Evolutionary conservation across 2,888 invertebrate genomes (phyloP), one percentile per base, ranked within the genome.

Genomic region (Tinea pellionella): DNA sequence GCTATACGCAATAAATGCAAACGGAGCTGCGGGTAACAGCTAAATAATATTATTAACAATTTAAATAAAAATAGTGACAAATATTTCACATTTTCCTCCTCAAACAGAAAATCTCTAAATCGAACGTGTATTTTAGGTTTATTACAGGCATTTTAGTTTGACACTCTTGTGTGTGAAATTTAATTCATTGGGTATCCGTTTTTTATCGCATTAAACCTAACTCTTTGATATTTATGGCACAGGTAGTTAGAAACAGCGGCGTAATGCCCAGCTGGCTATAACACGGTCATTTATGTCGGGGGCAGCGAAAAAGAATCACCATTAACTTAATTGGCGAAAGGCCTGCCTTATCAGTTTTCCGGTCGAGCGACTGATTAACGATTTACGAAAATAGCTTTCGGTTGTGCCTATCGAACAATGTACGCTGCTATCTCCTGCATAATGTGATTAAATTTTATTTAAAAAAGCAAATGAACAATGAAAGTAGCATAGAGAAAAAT

Each of bases 281-380:
- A 68, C 67, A 64, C 62, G 63, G 63, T 67, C 67, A 68, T 71
- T 70, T 64, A 65, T 65, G 69, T 61, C 59, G 72, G 72, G 74
- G 72, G 72, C 69, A 66, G 64, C 65, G 64, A 70, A 73, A 79
- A 82, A 79, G 79, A 80, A 82, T 80, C 73, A 70, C 78, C 77
- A 84, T 84, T 84, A 81, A 77, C 68, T 83, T 83, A 84, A 85
- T 84, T 84, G 82, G 78, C 67, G 71, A 75, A 75, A 77, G 77
- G 80, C 74, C 73, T 71, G 69, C 70, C 75, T 81, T 85, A 84
- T 84, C 84, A 80, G 80, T 81, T 79, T 82, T 82, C 78, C 78
- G 79, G 75, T 68, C 72, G 72, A 69, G 66, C 73, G 72, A 69
- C 75, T 82, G 84, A 84, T 85, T 83, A 83, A 84, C 82, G 80